Conservation (phyloP, 2,113 vertebrate species). For the Mormyrus lacerda region DNA sequence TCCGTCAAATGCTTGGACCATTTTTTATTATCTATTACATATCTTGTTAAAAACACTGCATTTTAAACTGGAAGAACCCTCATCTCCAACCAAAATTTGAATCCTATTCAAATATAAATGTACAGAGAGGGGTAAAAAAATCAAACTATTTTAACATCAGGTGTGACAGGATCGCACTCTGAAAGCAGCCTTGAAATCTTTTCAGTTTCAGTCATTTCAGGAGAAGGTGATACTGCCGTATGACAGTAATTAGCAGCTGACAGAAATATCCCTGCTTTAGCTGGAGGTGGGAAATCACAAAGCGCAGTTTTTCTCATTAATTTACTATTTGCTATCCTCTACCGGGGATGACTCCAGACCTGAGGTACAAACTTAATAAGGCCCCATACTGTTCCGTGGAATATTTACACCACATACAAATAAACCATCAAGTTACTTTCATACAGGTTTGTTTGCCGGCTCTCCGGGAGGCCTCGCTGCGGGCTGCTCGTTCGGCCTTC, state of each 20-base stretch:
- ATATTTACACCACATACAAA: conserved; percentile 64
- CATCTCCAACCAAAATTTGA: background rate
- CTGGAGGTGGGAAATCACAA: conserved; percentile 87
- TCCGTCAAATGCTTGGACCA: background rate
- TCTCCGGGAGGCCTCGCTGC: conserved; percentile 61
- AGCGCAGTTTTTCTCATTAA: conserved; percentile 81
- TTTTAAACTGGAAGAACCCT: background rate
- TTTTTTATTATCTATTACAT: background rate
- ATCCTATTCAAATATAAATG: background rate
- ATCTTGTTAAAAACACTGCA: background rate
- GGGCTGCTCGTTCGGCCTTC: conserved; percentile 59
- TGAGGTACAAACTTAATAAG: conserved; percentile 71
- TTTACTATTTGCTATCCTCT: conserved; percentile 78
- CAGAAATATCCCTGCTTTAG: conserved; percentile 88
- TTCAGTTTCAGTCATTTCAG: conserved; percentile 67
- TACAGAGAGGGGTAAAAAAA: conserved; percentile 32
- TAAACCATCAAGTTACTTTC: conserved; percentile 59
- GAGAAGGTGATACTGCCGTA: conserved; percentile 78
- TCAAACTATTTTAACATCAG: conserved; percentile 52
- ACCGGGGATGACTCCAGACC: conserved; percentile 65
- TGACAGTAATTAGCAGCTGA: conserved; percentile 96
- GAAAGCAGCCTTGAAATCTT: conserved; percentile 60
- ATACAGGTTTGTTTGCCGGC: conserved; percentile 74
- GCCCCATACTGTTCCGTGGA: conserved; percentile 62
- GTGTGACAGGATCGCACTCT: conserved; percentile 60